Evolutionary conservation across 2,888 invertebrate genomes (phyloP).

Genomic region (Nomada ruficornis): DNA sequence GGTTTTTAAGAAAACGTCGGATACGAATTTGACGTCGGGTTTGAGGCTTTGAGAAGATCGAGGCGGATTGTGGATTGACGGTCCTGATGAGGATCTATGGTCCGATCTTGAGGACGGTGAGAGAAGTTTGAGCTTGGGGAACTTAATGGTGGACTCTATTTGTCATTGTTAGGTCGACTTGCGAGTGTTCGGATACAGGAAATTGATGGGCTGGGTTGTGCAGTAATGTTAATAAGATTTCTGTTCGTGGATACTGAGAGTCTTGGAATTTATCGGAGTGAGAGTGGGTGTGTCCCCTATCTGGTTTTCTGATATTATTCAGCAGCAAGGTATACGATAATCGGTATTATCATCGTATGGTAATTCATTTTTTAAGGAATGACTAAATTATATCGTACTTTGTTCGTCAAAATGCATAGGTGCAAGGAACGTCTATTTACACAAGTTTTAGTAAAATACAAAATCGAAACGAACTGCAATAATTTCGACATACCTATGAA

Average conservation of each 20-base stretch:
- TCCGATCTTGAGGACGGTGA: not conserved
- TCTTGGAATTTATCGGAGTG: not conserved
- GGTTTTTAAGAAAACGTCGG: too few relatives aligned
- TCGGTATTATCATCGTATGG: too few relatives aligned
- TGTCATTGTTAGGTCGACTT: slow-evolving; percentile 18
- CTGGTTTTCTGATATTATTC: too few relatives aligned
- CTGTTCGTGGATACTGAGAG: not conserved
- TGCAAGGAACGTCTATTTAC: too few relatives aligned
- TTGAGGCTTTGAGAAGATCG: not conserved
- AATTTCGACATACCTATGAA: too few relatives aligned
- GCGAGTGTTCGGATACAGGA: not conserved
- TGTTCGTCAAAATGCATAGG: too few relatives aligned
- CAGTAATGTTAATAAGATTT: not conserved
- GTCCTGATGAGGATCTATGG: slow-evolving; percentile 18
- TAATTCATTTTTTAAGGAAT: too few relatives aligned
- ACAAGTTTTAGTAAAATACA: too few relatives aligned
- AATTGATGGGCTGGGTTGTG: not conserved
- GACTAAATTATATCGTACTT: too few relatives aligned
- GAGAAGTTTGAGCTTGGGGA: not conserved
- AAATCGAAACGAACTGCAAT: too few relatives aligned
- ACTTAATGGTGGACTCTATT: slow-evolving; percentile 4
- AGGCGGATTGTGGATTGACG: not conserved
- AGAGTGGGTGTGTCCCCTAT: too few relatives aligned
- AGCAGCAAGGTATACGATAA: too few relatives aligned
- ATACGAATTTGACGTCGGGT: not conserved